A percentile compares a stretch with the other conserved stretches of the same genome.
Conservation (phyloP, 1,140 invertebrate species). For the Drosophila orena region DNA sequence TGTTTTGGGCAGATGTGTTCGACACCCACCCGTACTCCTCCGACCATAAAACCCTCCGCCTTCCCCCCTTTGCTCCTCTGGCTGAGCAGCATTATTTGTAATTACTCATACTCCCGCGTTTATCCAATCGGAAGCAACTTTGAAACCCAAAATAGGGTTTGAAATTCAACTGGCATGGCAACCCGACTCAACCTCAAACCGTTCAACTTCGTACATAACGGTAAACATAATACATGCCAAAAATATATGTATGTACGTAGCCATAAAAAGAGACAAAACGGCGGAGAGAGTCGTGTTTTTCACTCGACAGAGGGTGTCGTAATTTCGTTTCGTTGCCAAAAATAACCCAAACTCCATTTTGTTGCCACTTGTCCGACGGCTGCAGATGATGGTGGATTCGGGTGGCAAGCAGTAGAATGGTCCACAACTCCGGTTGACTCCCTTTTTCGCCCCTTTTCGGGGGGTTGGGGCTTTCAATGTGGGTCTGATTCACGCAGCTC, state of each 20-base stretch:
- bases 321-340: slow-evolving; percentile 81
- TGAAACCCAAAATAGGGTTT: slow-evolving; percentile 84
- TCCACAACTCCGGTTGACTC: background rate
- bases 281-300: slow-evolving; percentile 34
- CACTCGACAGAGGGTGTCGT: slow-evolving; percentile 68
- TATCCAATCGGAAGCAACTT: slow-evolving; percentile 84
- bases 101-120: slow-evolving; percentile 80
- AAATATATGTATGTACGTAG: slow-evolving; percentile 2
- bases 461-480: slow-evolving; percentile 5
- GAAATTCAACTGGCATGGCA: slow-evolving; percentile 76
- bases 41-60: slow-evolving; percentile 1
- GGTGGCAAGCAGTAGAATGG: background rate
- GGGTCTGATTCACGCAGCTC: slow-evolving; percentile 43
- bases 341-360: slow-evolving; percentile 81
- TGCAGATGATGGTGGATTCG: slow-evolving; percentile 8
- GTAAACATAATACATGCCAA: slow-evolving; percentile 23
- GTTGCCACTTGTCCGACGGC: slow-evolving; percentile 22
- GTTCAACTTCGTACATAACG: slow-evolving; percentile 37
- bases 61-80: slow-evolving; percentile 4
- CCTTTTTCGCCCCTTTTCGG: slow-evolving; percentile 4
- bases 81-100: slow-evolving; percentile 72
- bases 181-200: slow-evolving; percentile 29
- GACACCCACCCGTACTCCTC: slow-evolving; percentile 26
- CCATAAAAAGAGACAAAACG: slow-evolving; percentile 43
- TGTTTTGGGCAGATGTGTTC: slow-evolving; percentile 72